Percentiles rank a stretch among this genome's conserved stretches.
phyloP scores from a whole-genome alignment of 2,797 vertebrate species.

The Perdix hodgsoniae region DNA sequence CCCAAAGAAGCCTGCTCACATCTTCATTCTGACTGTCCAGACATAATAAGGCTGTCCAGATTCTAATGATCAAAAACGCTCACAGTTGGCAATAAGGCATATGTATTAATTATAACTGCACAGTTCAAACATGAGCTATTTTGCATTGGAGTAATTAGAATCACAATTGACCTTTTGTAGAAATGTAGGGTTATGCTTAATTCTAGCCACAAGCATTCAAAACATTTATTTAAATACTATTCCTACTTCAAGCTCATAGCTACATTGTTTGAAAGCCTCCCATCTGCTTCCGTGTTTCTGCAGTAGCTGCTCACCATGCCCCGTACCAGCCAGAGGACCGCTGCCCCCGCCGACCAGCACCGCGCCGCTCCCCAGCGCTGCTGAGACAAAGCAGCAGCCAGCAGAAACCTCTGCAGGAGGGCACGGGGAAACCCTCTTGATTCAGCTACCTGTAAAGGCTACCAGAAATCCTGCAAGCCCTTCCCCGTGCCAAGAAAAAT shows the following conservation, averaged over 20 bases:
- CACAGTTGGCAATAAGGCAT: not conserved
- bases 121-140: constrained; percentile 56
- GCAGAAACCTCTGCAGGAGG: not conserved
- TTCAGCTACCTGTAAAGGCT: not conserved
- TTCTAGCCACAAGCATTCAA: constrained; percentile 68
- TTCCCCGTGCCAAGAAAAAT: not conserved
- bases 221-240: constrained; percentile 57
- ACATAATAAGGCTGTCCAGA: constrained; percentile 12
- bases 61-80: constrained; percentile 38
- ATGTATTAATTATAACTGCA: constrained; percentile 42
- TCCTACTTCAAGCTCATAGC: constrained; percentile 25
- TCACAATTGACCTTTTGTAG: constrained; percentile 69
- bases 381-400: not conserved
- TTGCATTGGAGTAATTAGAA: constrained; percentile 73
- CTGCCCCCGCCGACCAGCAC: not conserved
- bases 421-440: not conserved
- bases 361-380: not conserved
- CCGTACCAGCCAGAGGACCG: not conserved
- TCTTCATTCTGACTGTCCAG: not conserved
- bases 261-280: not conserved
- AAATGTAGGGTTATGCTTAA: constrained; percentile 50
- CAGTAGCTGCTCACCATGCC: not conserved
- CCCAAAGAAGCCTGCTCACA: not conserved
- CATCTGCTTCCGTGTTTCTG: not conserved
- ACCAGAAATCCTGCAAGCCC: not conserved